A percentile compares a stretch with the other conserved stretches of the same genome.
These are phyloP conservation scores for Bhutanitis thaidina DNA, from an alignment of 2,888 invertebrate species.

Conservation along the genomic window DNA sequence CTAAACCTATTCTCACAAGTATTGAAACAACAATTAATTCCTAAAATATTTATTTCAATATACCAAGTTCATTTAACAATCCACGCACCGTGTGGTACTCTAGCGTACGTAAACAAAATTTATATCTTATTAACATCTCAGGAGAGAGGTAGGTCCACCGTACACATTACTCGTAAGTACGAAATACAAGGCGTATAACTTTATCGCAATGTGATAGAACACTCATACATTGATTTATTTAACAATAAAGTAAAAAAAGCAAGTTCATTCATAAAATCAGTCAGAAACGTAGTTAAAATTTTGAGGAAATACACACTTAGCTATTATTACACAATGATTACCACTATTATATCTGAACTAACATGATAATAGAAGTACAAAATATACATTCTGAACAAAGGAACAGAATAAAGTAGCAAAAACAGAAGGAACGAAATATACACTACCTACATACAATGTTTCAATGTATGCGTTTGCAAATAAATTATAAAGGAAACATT, in stretches of 20 bases:
- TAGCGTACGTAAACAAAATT: slow-evolving; percentile 44
- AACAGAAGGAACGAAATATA: neutral
- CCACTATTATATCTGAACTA: slow-evolving; percentile 14
- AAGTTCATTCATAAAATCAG: neutral
- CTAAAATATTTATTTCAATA: slow-evolving; percentile 36
- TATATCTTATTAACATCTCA: slow-evolving; percentile 35
- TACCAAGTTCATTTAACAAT: slow-evolving; percentile 58
- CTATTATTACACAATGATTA: slow-evolving; percentile 24
- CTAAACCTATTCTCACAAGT: too few species aligned
- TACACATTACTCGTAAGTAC: slow-evolving; percentile 47
- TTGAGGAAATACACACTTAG: slow-evolving; percentile 30
- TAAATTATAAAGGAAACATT: neutral
- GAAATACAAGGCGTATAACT: slow-evolving; percentile 29
- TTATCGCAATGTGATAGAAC: slow-evolving; percentile 26
- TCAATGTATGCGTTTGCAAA: slow-evolving; percentile 1
- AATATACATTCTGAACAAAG: neutral
- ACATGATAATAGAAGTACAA: neutral
- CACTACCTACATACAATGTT: neutral
- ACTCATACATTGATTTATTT: slow-evolving; percentile 7
- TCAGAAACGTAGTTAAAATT: slow-evolving; percentile 19
- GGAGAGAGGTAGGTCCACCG: slow-evolving; percentile 45
- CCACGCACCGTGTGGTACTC: slow-evolving; percentile 57
- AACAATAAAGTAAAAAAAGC: neutral
- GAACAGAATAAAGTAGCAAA: neutral
- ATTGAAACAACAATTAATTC: neutral